These are phyloP conservation scores for Hypanus sabinus DNA, from an alignment of 2,113 vertebrate species.

Conservation along the genomic window DNA sequence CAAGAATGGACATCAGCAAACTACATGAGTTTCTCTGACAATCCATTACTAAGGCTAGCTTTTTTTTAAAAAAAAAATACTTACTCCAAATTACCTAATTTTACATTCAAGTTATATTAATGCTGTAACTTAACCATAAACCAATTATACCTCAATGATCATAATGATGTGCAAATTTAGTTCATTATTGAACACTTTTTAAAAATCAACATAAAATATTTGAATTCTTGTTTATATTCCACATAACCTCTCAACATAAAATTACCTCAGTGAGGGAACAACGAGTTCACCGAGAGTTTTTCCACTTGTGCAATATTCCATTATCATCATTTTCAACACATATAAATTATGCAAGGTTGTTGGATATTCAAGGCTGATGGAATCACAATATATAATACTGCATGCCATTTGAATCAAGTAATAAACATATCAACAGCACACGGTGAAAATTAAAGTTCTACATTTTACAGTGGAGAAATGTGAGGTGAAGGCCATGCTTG, in stretches of 20 bases:
- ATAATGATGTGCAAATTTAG: neutral
- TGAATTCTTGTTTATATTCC: neutral
- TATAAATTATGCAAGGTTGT: conserved; percentile 1
- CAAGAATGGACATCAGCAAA: too few species aligned
- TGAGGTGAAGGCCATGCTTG: neutral
- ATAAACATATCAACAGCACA: neutral
- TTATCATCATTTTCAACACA: neutral
- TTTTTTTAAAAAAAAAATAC: too few species aligned
- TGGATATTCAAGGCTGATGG: neutral
- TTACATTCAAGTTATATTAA: too few species aligned
- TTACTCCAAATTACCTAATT: too few species aligned
- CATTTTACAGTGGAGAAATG: neutral
- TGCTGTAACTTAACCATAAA: too few species aligned
- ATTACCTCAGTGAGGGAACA: neutral
- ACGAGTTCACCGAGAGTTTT: neutral
- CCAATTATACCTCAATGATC: too few species aligned
- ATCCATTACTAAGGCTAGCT: too few species aligned
- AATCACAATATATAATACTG: neutral
- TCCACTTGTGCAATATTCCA: neutral
- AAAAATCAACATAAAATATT: neutral
- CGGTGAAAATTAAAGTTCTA: neutral
- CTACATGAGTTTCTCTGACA: too few species aligned
- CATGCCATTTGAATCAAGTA: neutral
- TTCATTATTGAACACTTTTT: neutral
- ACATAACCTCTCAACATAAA: neutral